These are phyloP conservation scores for Marmota monax DNA, from an alignment of 2,113 vertebrate species.

Conservation along the genomic window DNA sequence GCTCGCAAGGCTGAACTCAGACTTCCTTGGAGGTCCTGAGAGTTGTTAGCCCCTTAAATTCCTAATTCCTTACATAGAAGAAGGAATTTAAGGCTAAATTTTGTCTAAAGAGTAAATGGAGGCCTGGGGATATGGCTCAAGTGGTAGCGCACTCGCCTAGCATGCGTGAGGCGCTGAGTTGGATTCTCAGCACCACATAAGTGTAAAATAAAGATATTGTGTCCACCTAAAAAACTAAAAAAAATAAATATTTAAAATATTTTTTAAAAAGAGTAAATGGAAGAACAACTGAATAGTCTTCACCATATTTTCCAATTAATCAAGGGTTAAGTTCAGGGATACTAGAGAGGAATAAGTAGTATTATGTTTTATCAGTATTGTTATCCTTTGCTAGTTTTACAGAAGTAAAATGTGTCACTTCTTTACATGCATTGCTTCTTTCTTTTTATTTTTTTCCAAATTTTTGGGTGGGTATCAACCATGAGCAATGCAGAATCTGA, in stretches of 20 bases:
- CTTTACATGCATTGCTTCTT: background rate
- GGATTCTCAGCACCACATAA: too few species aligned
- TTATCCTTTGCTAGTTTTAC: background rate
- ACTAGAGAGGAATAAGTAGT: background rate
- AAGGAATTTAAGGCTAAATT: background rate
- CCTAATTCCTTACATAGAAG: background rate
- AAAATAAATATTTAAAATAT: too few species aligned
- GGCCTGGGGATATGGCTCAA: too few species aligned
- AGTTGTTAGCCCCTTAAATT: background rate
- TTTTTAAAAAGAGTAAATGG: background rate
- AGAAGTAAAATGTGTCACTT: background rate
- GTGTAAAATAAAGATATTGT: too few species aligned
- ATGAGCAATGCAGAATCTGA: background rate
- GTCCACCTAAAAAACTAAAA: too few species aligned
- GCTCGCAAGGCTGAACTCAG: background rate
- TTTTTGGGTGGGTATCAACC: background rate
- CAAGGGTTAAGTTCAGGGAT: background rate
- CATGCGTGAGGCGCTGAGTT: too few species aligned
- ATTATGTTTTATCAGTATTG: background rate
- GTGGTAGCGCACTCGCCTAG: too few species aligned
- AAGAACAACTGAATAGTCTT: background rate
- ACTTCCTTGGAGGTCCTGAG: background rate
- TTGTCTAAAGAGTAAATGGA: background rate
- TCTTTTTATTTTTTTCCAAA: background rate
- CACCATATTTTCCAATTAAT: background rate